These are phyloP conservation scores for Aphrophora alni DNA, from an alignment of 2,888 invertebrate species.

Conservation along the genomic window DNA sequence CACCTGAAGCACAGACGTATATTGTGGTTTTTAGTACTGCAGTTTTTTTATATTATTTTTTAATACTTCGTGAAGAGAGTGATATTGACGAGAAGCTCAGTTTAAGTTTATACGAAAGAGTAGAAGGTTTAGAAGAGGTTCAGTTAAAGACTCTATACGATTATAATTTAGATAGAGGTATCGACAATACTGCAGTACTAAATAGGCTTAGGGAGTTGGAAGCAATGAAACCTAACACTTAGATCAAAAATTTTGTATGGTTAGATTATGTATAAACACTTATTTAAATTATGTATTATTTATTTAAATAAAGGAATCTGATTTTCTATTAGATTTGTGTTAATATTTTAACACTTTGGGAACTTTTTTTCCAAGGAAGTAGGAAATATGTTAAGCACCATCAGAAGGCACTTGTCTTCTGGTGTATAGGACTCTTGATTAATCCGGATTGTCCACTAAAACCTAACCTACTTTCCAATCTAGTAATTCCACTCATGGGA, in stretches of 20 bases:
- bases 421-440: no score
- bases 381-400: no score
- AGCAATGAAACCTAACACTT: background rate
- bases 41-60: conserved; percentile 18
- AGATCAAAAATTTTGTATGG: background rate
- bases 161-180: background rate
- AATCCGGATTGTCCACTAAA: no score
- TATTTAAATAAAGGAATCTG: background rate
- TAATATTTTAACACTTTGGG: no score
- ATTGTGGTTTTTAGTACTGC: background rate
- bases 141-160: background rate
- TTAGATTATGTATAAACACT: no score
- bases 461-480: no score
- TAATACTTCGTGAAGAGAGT: conserved; percentile 16
- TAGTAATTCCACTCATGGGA: no score
- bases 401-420: no score
- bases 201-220: background rate
- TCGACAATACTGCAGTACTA: background rate
- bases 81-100: conserved; percentile 23
- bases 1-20: conserved; percentile 23
- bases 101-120: background rate
- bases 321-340: no score
- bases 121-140: conserved; percentile 27
- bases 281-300: background rate
- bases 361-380: no score